phyloP scores from a whole-genome alignment of 2,888 invertebrate species.

The Rotaria macrura region DNA sequence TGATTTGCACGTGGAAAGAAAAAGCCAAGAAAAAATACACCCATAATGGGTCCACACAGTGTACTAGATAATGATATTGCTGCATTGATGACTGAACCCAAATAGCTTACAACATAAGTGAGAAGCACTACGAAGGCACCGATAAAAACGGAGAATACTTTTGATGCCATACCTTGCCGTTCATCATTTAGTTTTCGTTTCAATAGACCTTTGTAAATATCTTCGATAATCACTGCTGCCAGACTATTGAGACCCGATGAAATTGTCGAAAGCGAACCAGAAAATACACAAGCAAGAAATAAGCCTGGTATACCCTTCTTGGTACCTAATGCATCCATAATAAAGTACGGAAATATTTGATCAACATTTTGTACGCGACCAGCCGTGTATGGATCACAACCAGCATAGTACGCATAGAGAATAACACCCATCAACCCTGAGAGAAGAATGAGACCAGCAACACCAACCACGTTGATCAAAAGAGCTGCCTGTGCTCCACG shows the following conservation, averaged over 20 bases:
- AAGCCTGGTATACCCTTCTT: slow-evolving; percentile 18
- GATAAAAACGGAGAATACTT: too few species aligned
- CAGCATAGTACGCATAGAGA: slow-evolving; percentile 6
- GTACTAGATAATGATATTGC: slow-evolving; percentile 27
- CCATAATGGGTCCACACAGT: slow-evolving; percentile 22
- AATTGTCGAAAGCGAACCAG: too few species aligned
- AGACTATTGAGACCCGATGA: slow-evolving; percentile 28
- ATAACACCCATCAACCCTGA: slow-evolving; percentile 25
- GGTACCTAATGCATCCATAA: slow-evolving; percentile 4
- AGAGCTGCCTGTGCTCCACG: slow-evolving; percentile 56
- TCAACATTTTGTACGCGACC: neutral
- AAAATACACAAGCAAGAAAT: slow-evolving; percentile 24
- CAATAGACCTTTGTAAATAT: neutral
- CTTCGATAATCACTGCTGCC: slow-evolving; percentile 25
- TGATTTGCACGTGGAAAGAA: slow-evolving; percentile 21
- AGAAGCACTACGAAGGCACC: too few species aligned
- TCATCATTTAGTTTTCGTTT: neutral
- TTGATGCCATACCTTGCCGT: neutral
- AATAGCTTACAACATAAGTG: too few species aligned
- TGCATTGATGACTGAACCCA: slow-evolving; percentile 12
- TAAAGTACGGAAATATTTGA: too few species aligned
- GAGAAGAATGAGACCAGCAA: neutral
- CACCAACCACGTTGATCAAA: neutral
- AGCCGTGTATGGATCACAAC: neutral
- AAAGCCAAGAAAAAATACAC: slow-evolving; percentile 27